Conservation (phyloP, 2,797 vertebrate species). For the Sciaenops ocellatus region DNA sequence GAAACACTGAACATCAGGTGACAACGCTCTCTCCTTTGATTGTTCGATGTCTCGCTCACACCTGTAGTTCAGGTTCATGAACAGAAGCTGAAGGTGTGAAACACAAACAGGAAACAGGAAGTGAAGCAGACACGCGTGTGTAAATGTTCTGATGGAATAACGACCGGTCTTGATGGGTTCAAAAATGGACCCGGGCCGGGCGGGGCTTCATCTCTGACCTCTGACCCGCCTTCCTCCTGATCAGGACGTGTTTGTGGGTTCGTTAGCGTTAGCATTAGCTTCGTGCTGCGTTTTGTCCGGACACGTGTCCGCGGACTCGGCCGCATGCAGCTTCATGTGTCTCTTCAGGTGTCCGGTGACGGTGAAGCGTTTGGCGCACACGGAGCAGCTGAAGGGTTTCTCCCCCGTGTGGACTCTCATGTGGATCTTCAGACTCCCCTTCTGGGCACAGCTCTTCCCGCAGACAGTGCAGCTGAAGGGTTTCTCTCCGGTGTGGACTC, state of each 20-base stretch:
- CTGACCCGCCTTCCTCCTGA: background rate
- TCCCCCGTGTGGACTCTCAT: constrained; percentile 34
- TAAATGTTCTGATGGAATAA: too few relatives aligned
- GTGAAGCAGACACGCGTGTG: too few relatives aligned
- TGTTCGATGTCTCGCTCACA: too few relatives aligned
- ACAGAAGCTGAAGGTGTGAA: too few relatives aligned
- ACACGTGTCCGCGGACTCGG: background rate
- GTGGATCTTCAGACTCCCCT: constrained; percentile 42
- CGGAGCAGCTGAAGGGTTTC: constrained; percentile 33
- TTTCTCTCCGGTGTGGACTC: constrained; percentile 41
- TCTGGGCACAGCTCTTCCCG: constrained; percentile 52
- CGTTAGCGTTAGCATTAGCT: rapidly evolving
- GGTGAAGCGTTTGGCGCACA: constrained; percentile 29
- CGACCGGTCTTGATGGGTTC: too few relatives aligned
- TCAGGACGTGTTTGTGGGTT: background rate
- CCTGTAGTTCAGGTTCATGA: too few relatives aligned
- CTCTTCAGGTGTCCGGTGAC: constrained; percentile 46
- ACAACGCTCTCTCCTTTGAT: too few relatives aligned
- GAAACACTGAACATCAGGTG: too few relatives aligned
- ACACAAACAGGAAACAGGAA: too few relatives aligned
- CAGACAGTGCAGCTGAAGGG: constrained; percentile 39
- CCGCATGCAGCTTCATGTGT: constrained; percentile 58
- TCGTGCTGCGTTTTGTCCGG: background rate
- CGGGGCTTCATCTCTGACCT: background rate
- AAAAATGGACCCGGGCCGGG: too few relatives aligned